These are phyloP conservation scores for Mixornis gularis DNA, from an alignment of 2,113 vertebrate genomes.

Conservation along the genomic window DNA sequence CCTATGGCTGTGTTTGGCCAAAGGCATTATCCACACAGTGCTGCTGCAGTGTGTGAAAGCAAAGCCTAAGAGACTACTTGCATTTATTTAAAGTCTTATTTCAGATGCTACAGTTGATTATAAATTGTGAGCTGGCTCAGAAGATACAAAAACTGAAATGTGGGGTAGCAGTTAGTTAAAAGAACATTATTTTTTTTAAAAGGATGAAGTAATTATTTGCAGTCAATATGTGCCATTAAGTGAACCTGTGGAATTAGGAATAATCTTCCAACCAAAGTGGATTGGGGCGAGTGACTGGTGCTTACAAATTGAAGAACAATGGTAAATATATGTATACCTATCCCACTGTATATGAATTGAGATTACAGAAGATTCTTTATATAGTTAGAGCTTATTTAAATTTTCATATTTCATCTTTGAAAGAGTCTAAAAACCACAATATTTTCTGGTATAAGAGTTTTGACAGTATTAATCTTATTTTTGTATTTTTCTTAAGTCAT, in stretches of 20 bases:
- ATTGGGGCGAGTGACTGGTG: conserved; percentile 80
- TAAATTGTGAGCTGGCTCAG: conserved; percentile 93
- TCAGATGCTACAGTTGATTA: conserved; percentile 59
- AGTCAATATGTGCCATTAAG: conserved; percentile 90
- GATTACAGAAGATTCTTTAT: conserved; percentile 82
- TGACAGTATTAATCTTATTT: conserved; percentile 99
- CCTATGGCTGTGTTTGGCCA: neutral
- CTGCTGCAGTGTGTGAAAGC: neutral
- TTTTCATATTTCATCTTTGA: conserved; percentile 84
- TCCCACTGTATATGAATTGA: conserved; percentile 78
- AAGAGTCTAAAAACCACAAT: conserved; percentile 86
- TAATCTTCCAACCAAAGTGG: conserved; percentile 91
- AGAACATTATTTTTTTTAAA: conserved; percentile 76
- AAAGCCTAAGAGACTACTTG: conserved; percentile 54
- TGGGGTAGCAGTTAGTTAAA: conserved; percentile 79
- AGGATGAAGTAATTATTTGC: conserved; percentile 76
- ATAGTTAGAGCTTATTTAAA: conserved; percentile 81
- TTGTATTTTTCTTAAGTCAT: conserved; percentile 99
- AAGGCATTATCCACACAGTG: conserved; percentile 19
- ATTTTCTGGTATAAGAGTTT: conserved; percentile 96
- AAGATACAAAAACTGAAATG: conserved; percentile 80
- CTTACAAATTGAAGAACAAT: conserved; percentile 71
- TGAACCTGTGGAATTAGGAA: conserved; percentile 83
- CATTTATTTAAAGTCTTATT: conserved; percentile 67
- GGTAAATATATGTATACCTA: conserved; percentile 69